A percentile compares a stretch with the other conserved stretches of the same genome.
Conservation (phyloP, 2,113 vertebrate species). For the Lethenteron reissneri region DNA sequence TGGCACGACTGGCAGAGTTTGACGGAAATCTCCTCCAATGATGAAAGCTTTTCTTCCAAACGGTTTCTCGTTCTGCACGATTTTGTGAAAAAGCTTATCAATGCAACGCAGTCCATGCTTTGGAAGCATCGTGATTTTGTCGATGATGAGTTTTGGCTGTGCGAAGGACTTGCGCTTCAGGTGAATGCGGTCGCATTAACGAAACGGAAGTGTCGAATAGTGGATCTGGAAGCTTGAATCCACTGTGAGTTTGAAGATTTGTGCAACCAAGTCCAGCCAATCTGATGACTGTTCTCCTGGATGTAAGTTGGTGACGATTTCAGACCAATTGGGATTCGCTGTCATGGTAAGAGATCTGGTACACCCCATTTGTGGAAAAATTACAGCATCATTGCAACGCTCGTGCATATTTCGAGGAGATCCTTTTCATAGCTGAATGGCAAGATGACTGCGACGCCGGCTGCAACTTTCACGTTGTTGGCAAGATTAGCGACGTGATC, state of each 20-base stretch:
- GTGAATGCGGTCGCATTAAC: background rate
- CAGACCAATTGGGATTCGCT: background rate
- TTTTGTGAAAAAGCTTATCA: background rate
- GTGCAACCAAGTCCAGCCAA: background rate
- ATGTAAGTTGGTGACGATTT: background rate
- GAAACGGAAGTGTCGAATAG: background rate
- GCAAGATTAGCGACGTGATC: background rate
- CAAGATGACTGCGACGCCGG: background rate
- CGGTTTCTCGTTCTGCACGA: background rate
- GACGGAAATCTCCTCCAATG: background rate
- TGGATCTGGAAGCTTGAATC: background rate
- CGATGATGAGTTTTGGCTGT: background rate
- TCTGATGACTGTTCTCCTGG: background rate
- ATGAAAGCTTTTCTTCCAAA: background rate
- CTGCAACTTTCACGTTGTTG: background rate
- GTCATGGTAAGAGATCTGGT: background rate
- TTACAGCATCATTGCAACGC: background rate
- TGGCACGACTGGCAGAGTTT: background rate
- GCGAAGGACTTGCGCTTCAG: background rate
- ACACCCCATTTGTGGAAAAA: background rate
- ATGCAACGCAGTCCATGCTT: background rate
- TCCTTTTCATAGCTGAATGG: background rate
- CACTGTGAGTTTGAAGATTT: constrained; percentile 2
- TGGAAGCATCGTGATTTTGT: background rate
- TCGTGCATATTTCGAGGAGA: background rate